A percentile compares a stretch with the other conserved stretches of the same genome.
phyloP scores from a whole-genome alignment of 2,797 vertebrate species.

The Helarctos malayanus region DNA sequence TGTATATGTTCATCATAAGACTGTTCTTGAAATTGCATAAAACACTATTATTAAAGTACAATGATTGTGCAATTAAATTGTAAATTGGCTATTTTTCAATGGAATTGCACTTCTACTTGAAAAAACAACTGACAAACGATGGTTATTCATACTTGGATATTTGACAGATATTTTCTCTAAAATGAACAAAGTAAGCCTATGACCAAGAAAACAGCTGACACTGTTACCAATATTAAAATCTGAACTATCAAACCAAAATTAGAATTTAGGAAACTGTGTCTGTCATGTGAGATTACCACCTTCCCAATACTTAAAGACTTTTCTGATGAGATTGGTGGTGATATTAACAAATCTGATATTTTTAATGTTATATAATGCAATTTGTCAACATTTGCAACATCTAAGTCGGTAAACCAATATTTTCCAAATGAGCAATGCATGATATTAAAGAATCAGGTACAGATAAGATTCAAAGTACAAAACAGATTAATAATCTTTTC shows the following conservation, averaged over 20 bases:
- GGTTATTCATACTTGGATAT: background rate
- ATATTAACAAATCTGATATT: background rate
- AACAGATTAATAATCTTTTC: background rate
- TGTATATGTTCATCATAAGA: conserved; percentile 1
- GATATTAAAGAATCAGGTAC: background rate
- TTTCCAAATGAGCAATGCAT: background rate
- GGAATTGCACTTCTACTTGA: conserved; percentile 33
- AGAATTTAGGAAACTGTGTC: background rate
- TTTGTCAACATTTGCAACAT: background rate
- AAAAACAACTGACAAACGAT: conserved; percentile 27
- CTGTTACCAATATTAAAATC: background rate
- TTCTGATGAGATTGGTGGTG: background rate
- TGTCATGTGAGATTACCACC: background rate
- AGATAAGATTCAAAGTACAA: background rate
- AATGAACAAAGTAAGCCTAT: background rate
- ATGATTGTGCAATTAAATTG: conserved; percentile 48
- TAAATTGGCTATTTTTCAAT: background rate
- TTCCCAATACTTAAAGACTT: background rate
- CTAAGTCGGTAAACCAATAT: background rate
- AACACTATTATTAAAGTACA: background rate
- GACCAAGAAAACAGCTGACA: background rate
- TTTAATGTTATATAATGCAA: conserved; percentile 11
- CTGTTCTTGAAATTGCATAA: background rate
- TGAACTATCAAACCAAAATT: background rate
- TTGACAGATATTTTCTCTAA: background rate